Evolutionary conservation across 2,113 vertebrate species (phyloP).

Genomic region (Rostratula benghalensis): DNA sequence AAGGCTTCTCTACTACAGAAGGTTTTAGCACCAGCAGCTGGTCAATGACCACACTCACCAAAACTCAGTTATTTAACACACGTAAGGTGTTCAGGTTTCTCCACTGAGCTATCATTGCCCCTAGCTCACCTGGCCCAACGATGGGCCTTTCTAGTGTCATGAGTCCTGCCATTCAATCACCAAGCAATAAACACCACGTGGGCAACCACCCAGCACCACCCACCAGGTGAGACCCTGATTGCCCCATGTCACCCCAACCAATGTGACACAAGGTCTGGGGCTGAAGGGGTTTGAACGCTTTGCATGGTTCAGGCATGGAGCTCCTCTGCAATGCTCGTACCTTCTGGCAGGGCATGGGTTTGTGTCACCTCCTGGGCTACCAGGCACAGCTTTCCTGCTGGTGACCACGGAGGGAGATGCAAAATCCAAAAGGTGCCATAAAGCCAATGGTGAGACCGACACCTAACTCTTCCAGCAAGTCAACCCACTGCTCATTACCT

Average conservation of each 20-base stretch:
- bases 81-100: neutral
- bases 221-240: neutral
- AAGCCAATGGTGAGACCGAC: neutral
- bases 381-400: neutral
- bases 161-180: neutral
- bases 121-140: neutral
- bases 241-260: neutral
- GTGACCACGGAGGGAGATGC: neutral
- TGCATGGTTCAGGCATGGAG: neutral
- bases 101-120: neutral
- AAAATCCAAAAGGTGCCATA: neutral
- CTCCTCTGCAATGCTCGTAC: neutral
- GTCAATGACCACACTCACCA: neutral
- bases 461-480: neutral
- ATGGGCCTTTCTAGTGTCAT: neutral
- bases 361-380: neutral
- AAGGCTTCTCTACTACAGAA: neutral
- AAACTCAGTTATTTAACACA: neutral
- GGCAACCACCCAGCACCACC: neutral
- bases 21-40: neutral
- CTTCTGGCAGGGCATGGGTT: neutral
- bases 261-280: neutral
- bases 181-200: neutral
- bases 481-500: neutral
- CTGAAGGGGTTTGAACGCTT: neutral